Evolutionary conservation across 2,888 invertebrate species (phyloP), one percentile per base, ranked within the genome.

Genomic region (Hirudinaria manillensis): DNA sequence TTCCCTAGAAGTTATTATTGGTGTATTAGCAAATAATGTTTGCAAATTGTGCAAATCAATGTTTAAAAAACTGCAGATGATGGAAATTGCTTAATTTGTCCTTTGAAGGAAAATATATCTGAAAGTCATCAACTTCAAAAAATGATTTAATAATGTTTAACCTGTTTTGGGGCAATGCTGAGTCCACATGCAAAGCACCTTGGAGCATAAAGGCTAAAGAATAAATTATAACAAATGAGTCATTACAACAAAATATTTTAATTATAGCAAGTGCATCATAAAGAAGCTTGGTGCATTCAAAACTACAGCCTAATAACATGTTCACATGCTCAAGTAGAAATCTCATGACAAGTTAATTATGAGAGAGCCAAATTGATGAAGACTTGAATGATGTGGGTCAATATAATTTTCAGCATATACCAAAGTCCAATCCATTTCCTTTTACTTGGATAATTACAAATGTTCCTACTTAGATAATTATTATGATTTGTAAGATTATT

Each of bases 151-250:
- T 16, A 45, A 45, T 10, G 10, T 45, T 45, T 16, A 77, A 89
- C 90, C 86, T 90, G 94, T 56, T 96, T 94, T 45, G 98, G 98
- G 10, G 96, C 96, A 72, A 89, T 88, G 29, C 95, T 94, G 89
- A 95, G 93, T 79, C 94, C 93, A 87, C 98, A 99, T 78, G 94
- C 92, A 38, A 95, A 94, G 87, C 98, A 99, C 86, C 95, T 96
- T 1, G 98, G 98, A 55, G 98, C 97, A 88, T 96, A 98, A 90
- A 96, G 93, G 84, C 95, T 91, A 56, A 53, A 70, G 19, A 27
- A 27, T 13, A 61, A 61, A 13, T 45, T 10, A 45, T 16, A 45
- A 45, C 1, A 16, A 16, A 45, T 36, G 36, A 36, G 36, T 36
- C 36, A 36, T 45, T 10, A 45, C 45, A 45, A 4, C 45, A 45